A percentile compares a stretch with the other conserved stretches of the same genome.
Evolutionary conservation across 2,888 invertebrate species (phyloP).

Genomic region (Eueremaeus valkanovi): DNA sequence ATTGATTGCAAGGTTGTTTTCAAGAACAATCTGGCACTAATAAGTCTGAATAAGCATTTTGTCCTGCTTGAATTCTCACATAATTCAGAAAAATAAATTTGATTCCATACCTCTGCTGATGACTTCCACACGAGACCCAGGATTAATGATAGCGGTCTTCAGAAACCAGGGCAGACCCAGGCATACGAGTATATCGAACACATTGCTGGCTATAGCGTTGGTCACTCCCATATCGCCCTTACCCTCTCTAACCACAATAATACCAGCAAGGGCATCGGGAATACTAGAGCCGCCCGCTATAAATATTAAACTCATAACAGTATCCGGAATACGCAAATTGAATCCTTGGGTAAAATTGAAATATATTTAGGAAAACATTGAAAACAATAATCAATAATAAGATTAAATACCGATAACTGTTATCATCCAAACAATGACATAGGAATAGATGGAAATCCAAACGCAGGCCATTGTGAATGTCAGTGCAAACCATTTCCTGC

Average conservation of each 20-base stretch:
- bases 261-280: constrained; percentile 91
- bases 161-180: constrained; percentile 95
- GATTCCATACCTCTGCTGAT: constrained; percentile 83
- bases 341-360: constrained; percentile 62
- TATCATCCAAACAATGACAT: constrained; percentile 99
- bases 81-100: no score
- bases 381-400: constrained; percentile 44
- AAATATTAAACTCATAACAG: constrained; percentile 94
- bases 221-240: constrained; percentile 96
- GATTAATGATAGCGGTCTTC: constrained; percentile 82
- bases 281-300: constrained; percentile 94
- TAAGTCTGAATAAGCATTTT: no score
- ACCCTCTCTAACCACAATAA: constrained; percentile 86
- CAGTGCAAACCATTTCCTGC: constrained; percentile 79
- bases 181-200: constrained; percentile 92
- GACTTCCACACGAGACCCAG: constrained; percentile 80
- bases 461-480: constrained; percentile 88
- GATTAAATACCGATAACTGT: constrained; percentile 86
- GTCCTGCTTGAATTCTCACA: no score
- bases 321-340: constrained; percentile 87
- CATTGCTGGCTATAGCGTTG: constrained; percentile 92
- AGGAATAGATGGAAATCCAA: constrained; percentile 94
- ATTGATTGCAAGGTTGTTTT: no score
- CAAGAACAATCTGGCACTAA: no score
- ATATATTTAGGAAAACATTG: background rate